Conservation (phyloP, 2,797 vertebrate species). For the Bradypus variegatus region DNA sequence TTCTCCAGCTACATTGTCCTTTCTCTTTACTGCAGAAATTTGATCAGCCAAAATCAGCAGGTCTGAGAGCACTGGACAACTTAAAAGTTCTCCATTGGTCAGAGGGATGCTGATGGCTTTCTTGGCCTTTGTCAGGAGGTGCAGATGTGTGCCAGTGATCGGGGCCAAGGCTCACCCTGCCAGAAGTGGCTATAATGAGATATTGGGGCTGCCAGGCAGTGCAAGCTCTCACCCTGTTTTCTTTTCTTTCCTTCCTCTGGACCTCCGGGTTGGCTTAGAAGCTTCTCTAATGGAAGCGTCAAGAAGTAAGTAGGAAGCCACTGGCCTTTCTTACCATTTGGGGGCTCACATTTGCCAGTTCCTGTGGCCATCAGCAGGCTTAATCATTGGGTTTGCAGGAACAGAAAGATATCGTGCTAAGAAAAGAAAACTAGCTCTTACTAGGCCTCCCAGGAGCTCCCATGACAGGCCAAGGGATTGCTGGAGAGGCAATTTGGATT, state of each 20-base stretch:
- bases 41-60: not conserved
- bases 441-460: not conserved
- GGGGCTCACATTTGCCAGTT: not conserved
- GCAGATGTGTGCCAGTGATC: accelerated
- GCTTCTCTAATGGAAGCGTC: not conserved
- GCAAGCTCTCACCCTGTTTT: not conserved
- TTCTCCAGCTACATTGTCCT: not conserved
- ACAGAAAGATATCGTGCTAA: not conserved
- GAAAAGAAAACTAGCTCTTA: not conserved
- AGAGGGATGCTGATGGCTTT: accelerated
- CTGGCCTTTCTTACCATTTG: not conserved
- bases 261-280: not conserved
- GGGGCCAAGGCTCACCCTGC: accelerated
- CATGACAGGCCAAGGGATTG: not conserved
- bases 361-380: not conserved
- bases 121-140: not conserved
- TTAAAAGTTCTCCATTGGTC: not conserved
- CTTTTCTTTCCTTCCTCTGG: not conserved
- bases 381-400: not conserved
- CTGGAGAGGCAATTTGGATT: not conserved
- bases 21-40: not conserved
- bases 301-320: not conserved
- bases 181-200: not conserved
- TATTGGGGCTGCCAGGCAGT: not conserved
- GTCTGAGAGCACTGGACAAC: not conserved